Conservation (phyloP, 1,140 invertebrate genomes). For the Belonocnema kinseyi region DNA sequence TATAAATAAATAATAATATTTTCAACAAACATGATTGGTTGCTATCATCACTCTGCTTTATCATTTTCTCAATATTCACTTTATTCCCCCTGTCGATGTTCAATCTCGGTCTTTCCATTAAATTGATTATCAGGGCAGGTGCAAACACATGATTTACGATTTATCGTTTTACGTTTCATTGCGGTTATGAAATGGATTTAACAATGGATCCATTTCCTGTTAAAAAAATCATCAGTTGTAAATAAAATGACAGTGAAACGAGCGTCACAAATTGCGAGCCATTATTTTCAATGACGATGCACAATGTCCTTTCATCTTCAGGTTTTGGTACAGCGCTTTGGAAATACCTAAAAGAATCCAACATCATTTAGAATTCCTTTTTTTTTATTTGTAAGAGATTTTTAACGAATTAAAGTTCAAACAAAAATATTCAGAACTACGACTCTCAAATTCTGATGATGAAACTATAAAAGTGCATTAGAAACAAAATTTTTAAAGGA, state of each 20-base stretch:
- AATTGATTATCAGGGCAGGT: conserved; percentile 50
- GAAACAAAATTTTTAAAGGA: no score
- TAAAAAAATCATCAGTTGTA: conserved; percentile 42
- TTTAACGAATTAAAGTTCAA: no score
- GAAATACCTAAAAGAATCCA: neutral
- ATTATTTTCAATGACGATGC: conserved; percentile 69
- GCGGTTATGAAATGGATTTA: conserved; percentile 44
- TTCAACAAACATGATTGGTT: neutral
- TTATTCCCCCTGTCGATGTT: neutral
- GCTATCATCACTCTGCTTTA: neutral
- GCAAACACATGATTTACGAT: conserved; percentile 52
- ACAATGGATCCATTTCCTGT: conserved; percentile 15
- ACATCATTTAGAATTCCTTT: no score
- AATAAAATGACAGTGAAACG: conserved; percentile 62
- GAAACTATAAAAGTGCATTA: no score
- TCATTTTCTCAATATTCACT: neutral
- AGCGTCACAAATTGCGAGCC: conserved; percentile 48
- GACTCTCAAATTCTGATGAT: no score
- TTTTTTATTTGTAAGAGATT: no score
- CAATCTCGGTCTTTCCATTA: conserved; percentile 40
- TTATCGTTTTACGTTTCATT: conserved; percentile 37
- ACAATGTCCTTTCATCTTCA: conserved; percentile 57
- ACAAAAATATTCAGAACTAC: no score
- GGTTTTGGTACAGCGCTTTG: neutral
- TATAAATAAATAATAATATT: neutral